These are phyloP conservation scores for Crossocerus cetratus DNA, from an alignment of 2,888 invertebrate genomes.

Conservation along the genomic window DNA sequence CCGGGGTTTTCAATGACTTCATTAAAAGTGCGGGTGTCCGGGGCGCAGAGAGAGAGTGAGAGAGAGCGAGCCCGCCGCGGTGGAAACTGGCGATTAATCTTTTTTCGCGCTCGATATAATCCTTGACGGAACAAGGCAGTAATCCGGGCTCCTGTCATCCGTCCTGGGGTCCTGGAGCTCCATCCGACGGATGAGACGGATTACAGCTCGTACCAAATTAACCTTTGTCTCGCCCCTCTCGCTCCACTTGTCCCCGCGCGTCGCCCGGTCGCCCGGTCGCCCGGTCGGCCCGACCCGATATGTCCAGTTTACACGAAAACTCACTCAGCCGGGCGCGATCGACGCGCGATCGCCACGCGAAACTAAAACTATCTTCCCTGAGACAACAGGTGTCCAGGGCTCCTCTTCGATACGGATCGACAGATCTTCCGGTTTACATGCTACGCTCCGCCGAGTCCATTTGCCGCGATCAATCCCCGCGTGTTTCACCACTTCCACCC, in stretches of 20 bases:
- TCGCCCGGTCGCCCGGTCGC: no score
- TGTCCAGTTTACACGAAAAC: constrained; percentile 71
- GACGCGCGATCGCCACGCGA: constrained; percentile 60
- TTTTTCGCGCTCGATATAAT: constrained; percentile 75
- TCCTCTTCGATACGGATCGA: constrained; percentile 54
- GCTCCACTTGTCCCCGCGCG: constrained; percentile 22
- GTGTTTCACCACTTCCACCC: constrained; percentile 39
- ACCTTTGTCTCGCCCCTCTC: constrained; percentile 64
- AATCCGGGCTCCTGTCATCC: constrained; percentile 71
- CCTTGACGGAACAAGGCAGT: constrained; percentile 73
- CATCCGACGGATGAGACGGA: constrained; percentile 67
- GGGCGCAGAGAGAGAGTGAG: constrained; percentile 53
- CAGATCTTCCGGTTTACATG: constrained; percentile 58
- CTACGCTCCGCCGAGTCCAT: constrained; percentile 53
- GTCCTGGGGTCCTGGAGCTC: constrained; percentile 57
- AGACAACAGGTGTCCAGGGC: constrained; percentile 67
- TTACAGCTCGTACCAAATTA: constrained; percentile 75
- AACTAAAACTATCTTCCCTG: constrained; percentile 65
- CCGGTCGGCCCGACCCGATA: constrained; percentile 37
- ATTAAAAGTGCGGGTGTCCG: constrained; percentile 62
- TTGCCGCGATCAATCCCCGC: constrained; percentile 45
- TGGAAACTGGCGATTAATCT: constrained; percentile 67
- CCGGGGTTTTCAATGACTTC: constrained; percentile 53
- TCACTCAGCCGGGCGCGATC: constrained; percentile 69
- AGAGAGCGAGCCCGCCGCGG: constrained; percentile 10